Conservation (phyloP, 1,140 invertebrate species). For the Scaptomyza pallida region DNA sequence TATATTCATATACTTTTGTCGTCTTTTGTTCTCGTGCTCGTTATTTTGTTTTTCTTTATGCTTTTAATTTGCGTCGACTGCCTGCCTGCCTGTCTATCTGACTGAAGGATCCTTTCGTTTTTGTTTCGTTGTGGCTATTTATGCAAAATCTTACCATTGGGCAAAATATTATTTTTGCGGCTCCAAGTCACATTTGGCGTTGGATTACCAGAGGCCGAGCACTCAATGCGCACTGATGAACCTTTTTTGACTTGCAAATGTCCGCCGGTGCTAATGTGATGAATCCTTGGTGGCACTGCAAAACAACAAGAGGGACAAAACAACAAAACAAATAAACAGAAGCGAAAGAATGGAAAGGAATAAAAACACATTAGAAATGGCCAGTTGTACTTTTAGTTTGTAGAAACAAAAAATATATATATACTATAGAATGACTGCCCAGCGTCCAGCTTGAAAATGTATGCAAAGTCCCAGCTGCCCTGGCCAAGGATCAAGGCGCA, state of each 20-base stretch:
- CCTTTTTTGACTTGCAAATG: slow-evolving; percentile 88
- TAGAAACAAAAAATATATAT: slow-evolving; percentile 30
- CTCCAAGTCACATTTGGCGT: slow-evolving; percentile 88
- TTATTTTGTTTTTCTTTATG: slow-evolving; percentile 67
- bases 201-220: slow-evolving; percentile 88
- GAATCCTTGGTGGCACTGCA: slow-evolving; percentile 86
- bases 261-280: slow-evolving; percentile 86
- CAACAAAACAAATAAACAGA: slow-evolving; percentile 24
- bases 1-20: slow-evolving; percentile 70
- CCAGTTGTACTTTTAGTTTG: slow-evolving; percentile 24
- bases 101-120: slow-evolving; percentile 34
- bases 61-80: slow-evolving; percentile 67
- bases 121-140: slow-evolving; percentile 43
- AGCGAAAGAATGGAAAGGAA: slow-evolving; percentile 14
- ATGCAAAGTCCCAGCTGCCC: slow-evolving; percentile 65
- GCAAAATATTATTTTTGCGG: slow-evolving; percentile 87
- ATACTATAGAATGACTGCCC: slow-evolving; percentile 20
- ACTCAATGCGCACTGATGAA: slow-evolving; percentile 87
- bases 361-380: slow-evolving; percentile 73
- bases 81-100: slow-evolving; percentile 2
- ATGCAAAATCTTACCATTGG: slow-evolving; percentile 85
- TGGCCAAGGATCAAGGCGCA: slow-evolving; percentile 49
- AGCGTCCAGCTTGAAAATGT: slow-evolving; percentile 53
- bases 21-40: slow-evolving; percentile 14
- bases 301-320: slow-evolving; percentile 23